Evolutionary conservation across 2,113 vertebrate species (phyloP).

Genomic region (Mormyrus iriodes): DNA sequence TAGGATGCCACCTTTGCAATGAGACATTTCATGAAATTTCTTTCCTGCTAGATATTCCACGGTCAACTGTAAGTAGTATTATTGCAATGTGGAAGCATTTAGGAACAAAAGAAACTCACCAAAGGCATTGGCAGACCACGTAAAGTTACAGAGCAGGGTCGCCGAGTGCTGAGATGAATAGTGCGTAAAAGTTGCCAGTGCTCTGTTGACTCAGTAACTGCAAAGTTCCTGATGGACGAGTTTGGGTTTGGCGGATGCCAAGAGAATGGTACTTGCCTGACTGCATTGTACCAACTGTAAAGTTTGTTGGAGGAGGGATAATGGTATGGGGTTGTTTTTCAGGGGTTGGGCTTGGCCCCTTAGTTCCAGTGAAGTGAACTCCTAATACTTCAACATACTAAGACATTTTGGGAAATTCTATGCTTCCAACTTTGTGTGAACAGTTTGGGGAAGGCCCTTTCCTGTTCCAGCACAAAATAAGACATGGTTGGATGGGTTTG

Average conservation of each 20-base stretch:
- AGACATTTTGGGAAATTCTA: neutral
- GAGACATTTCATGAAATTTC: neutral
- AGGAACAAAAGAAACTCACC: neutral
- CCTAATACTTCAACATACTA: neutral
- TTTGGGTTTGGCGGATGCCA: no score
- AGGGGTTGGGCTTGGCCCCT: neutral
- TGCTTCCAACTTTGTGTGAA: neutral
- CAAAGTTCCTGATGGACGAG: no score
- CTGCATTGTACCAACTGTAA: no score
- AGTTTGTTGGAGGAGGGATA: neutral
- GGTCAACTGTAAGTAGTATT: neutral
- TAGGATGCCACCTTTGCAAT: neutral
- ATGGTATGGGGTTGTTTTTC: neutral
- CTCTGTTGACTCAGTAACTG: neutral
- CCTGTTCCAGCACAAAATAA: neutral
- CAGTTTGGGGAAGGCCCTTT: neutral
- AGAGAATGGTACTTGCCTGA: no score
- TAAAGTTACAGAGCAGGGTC: neutral
- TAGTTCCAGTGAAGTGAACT: neutral
- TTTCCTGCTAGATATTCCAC: neutral
- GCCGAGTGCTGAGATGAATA: neutral
- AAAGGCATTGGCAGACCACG: neutral
- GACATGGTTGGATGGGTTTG: neutral
- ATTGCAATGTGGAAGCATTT: neutral
- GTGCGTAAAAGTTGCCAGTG: neutral